phyloP scores from a whole-genome alignment of 2,113 vertebrate genomes.

The Toxotes chatareus region DNA sequence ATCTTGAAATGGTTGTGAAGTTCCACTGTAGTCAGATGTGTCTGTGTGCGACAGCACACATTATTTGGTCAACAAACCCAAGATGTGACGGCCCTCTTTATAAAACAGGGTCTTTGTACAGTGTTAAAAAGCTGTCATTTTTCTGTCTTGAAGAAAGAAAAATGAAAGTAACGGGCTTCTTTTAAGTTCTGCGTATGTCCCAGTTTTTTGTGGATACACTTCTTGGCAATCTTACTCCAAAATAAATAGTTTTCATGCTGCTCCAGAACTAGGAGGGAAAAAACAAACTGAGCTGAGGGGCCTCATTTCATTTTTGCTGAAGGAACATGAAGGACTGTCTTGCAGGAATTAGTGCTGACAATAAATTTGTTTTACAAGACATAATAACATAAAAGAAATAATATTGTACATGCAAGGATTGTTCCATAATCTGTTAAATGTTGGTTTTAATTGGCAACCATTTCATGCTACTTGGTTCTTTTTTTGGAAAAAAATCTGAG shows the following conservation, averaged over 20 bases:
- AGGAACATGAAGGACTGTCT: too few relatives aligned
- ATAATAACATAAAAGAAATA: too few relatives aligned
- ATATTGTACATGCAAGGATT: too few relatives aligned
- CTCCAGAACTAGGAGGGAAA: too few relatives aligned
- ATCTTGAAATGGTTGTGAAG: slow-evolving; percentile 59
- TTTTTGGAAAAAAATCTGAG: too few relatives aligned
- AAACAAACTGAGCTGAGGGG: too few relatives aligned
- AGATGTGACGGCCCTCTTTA: slow-evolving; percentile 9
- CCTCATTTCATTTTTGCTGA: too few relatives aligned
- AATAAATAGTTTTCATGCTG: not conserved
- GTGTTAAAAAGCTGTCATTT: not conserved
- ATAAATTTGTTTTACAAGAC: too few relatives aligned
- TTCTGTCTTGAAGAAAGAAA: not conserved
- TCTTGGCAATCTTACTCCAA: slow-evolving; percentile 8
- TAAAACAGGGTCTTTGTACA: slow-evolving; percentile 4
- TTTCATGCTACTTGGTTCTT: too few relatives aligned
- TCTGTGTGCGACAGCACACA: slow-evolving; percentile 9
- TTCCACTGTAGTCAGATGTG: slow-evolving; percentile 47
- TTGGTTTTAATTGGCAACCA: too few relatives aligned
- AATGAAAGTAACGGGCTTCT: not conserved
- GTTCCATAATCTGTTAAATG: too few relatives aligned
- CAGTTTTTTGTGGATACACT: not conserved
- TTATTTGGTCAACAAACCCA: slow-evolving; percentile 39
- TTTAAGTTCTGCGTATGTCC: not conserved
- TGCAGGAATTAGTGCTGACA: too few relatives aligned